These are phyloP conservation scores for Pseudachorutes palmiensis DNA, from an alignment of 1,140 invertebrate species.

Conservation along the genomic window DNA sequence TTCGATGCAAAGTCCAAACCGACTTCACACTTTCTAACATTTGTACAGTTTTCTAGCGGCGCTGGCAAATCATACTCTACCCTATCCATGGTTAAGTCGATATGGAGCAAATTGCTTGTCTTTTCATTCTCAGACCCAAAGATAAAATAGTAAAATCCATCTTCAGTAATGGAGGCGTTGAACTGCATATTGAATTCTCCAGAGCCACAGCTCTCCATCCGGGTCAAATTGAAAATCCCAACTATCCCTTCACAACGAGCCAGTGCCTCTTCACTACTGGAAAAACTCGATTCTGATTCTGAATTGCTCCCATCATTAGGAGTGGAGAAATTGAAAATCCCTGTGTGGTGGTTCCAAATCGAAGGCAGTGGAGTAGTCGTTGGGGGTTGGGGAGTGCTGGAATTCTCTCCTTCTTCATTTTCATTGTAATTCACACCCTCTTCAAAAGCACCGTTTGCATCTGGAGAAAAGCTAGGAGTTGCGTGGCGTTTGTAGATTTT, in stretches of 20 bases:
- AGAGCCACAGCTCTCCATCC: conserved; percentile 49
- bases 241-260: conserved; percentile 64
- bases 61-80: conserved; percentile 25
- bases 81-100: conserved; percentile 29
- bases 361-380: conserved; percentile 17
- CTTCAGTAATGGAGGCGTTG: conserved; percentile 58
- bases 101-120: conserved; percentile 24
- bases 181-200: conserved; percentile 49
- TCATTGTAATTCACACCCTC: conserved; percentile 54
- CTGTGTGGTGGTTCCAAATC: conserved; percentile 36
- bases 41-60: conserved; percentile 29
- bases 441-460: conserved; percentile 48
- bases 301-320: conserved; percentile 47
- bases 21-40: conserved; percentile 54
- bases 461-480: conserved; percentile 10
- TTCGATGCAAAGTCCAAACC: conserved; percentile 57
- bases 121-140: conserved; percentile 73
- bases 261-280: conserved; percentile 63
- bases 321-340: conserved; percentile 30
- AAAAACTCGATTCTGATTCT: conserved; percentile 71
- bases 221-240: conserved; percentile 58
- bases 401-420: conserved; percentile 43
- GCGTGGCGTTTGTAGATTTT: background rate
- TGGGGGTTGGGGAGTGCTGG: conserved; percentile 52
- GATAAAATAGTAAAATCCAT: conserved; percentile 72